Evolutionary conservation across 2,888 invertebrate species (phyloP).

Genomic region (Cephus rjabovi): DNA sequence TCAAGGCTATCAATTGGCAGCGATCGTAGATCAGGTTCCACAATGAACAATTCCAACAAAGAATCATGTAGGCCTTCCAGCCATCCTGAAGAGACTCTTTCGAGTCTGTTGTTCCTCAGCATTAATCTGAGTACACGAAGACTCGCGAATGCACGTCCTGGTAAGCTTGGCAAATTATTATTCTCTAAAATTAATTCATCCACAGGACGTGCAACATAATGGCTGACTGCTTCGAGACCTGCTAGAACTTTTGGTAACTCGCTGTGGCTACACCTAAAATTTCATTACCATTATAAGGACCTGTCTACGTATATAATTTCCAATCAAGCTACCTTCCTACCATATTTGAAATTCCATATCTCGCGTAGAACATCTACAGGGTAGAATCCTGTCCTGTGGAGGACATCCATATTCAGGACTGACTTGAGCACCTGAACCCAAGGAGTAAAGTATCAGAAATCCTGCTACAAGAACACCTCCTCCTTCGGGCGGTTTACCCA

Average conservation of each 20-base stretch:
- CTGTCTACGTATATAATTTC: not conserved
- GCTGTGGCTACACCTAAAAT: conserved; percentile 89
- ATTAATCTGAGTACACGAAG: conserved; percentile 82
- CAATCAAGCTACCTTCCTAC: conserved; percentile 65
- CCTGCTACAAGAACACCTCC: conserved; percentile 45
- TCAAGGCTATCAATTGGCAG: conserved; percentile 83
- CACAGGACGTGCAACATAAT: conserved; percentile 76
- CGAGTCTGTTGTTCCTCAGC: conserved; percentile 85
- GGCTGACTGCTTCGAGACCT: conserved; percentile 78
- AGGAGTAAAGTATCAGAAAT: conserved; percentile 34
- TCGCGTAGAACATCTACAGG: conserved; percentile 84
- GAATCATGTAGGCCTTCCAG: conserved; percentile 81
- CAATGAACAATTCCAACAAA: conserved; percentile 85
- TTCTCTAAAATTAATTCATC: conserved; percentile 91
- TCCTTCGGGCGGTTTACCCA: conserved; percentile 59
- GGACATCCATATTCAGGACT: conserved; percentile 73
- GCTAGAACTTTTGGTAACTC: conserved; percentile 82
- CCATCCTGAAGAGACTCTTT: conserved; percentile 85
- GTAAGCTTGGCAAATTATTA: conserved; percentile 86
- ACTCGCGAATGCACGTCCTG: conserved; percentile 83
- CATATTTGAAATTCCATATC: conserved; percentile 88
- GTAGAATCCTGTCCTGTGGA: conserved; percentile 80
- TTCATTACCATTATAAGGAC: not conserved
- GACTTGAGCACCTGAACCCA: conserved; percentile 40
- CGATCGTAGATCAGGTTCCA: conserved; percentile 84